Evolutionary conservation across 2,113 vertebrate genomes (phyloP), one percentile per base, ranked within the genome.

Genomic region (Zapus hudsonius): DNA sequence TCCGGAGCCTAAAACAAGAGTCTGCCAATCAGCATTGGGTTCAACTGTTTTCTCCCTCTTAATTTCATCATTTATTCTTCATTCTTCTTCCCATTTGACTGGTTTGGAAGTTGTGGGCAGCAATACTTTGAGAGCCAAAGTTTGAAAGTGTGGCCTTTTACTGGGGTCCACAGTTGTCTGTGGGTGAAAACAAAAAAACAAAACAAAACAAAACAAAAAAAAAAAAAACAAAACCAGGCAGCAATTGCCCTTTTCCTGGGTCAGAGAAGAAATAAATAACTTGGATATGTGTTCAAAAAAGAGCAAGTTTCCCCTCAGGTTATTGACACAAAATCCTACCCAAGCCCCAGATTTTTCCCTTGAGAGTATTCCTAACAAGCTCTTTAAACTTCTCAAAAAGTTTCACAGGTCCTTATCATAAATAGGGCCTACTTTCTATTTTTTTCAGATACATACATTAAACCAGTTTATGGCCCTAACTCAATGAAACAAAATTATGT

Each of bases 1-100:
- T 97, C 94, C 99, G 98, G 97, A 99, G 97, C 95, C 99, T 99
- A 96, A 88, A 96, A 25, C 96, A 97, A 96, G 86, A 97, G 95
- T 97, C 66, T 97, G 95, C 89, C 93, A 70, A 87, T 98, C 95
- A 98, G 93, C 81, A 95, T 88, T 92, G 66, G 29, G 92, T 42
- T 61, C 91, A 95, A 95, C 38, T 95, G 96, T 96, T 97, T 95
- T 86, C 96, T 96, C 96, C 96, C 97, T 96, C 94, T 95, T 96
- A 97, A 97, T 97, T 95, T 96, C 95, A 97, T 92, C 97, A 97
- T 94, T 97, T 96, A 97, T 96, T 97, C 96, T 97, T 97, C 97
- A 97, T 97, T 97, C 97, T 97, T 97, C 97, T 97, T 97, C 97
- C 97, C 96, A 97, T 97, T 94, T 96, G 97, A 96, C 84, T 96